Conservation (phyloP, 2,797 vertebrate genomes). For the Oreonectes daqikongensis region DNA sequence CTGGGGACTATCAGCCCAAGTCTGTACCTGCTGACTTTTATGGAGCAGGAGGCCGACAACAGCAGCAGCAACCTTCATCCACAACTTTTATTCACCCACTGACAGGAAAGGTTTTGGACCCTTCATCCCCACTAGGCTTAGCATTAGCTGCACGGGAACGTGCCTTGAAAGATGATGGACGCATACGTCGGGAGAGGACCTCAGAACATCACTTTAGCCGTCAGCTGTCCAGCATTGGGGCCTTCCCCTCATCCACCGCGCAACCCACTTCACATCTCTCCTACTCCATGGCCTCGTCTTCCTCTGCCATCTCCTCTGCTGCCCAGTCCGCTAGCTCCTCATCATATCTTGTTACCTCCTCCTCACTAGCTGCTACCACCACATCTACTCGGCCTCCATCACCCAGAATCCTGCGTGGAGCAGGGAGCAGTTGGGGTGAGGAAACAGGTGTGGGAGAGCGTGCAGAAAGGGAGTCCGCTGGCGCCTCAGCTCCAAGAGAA, state of each 20-base stretch:
- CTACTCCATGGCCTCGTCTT: constrained; percentile 59
- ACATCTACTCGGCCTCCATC: constrained; percentile 75
- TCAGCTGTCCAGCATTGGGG: constrained; percentile 72
- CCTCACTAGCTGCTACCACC: constrained; percentile 78
- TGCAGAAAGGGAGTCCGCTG: constrained; percentile 73
- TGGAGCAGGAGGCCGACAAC: constrained; percentile 68
- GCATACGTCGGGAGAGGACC: constrained; percentile 71
- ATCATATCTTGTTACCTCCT: constrained; percentile 79
- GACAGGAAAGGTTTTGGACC: constrained; percentile 90
- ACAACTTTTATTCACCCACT: constrained; percentile 90
- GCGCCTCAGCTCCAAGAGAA: constrained; percentile 67
- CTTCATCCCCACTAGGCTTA: constrained; percentile 86
- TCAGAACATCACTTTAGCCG: constrained; percentile 76
- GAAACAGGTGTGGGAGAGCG: constrained; percentile 68
- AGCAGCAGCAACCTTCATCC: constrained; percentile 55
- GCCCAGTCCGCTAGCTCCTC: constrained; percentile 75
- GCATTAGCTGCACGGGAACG: constrained; percentile 89
- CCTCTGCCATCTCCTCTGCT: constrained; percentile 62
- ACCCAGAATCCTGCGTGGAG: constrained; percentile 75
- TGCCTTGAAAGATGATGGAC: constrained; percentile 83
- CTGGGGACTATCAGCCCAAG: constrained; percentile 80
- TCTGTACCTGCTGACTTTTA: constrained; percentile 81
- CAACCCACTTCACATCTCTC: constrained; percentile 66
- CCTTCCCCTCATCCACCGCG: constrained; percentile 67
- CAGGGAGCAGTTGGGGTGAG: constrained; percentile 69